These are phyloP conservation scores for Orthonevra nobilis DNA, from an alignment of 2,888 invertebrate species.

Conservation along the genomic window DNA sequence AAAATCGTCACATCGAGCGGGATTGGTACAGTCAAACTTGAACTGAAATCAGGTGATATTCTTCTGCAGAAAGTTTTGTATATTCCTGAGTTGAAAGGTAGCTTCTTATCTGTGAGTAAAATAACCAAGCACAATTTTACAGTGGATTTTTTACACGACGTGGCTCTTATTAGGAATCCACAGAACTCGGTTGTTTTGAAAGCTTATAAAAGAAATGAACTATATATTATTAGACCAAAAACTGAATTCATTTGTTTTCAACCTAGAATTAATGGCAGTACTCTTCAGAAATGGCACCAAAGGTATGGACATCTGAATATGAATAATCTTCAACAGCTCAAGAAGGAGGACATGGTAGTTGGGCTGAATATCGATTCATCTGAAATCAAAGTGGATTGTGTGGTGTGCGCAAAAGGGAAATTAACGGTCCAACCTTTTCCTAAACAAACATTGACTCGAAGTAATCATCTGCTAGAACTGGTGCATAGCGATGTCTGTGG, in stretches of 20 bases:
- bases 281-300: slow-evolving; percentile 1
- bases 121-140: slow-evolving; percentile 26
- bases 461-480: slow-evolving; percentile 24
- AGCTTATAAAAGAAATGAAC: no score
- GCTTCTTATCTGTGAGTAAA: slow-evolving; percentile 66
- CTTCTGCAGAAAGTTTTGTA: slow-evolving; percentile 56
- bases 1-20: slow-evolving; percentile 21
- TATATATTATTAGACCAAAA: no score
- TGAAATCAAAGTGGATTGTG: background rate
- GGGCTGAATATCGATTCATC: background rate
- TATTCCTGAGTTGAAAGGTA: slow-evolving; percentile 56
- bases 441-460: slow-evolving; percentile 21
- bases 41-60: slow-evolving; percentile 10
- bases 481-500: slow-evolving; percentile 33
- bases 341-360: slow-evolving; percentile 4
- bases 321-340: background rate
- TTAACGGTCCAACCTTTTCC: slow-evolving; percentile 9
- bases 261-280: slow-evolving; percentile 1
- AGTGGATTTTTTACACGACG: slow-evolving; percentile 27
- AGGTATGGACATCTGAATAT: slow-evolving; percentile 19
- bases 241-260: slow-evolving; percentile 18
- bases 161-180: slow-evolving; percentile 6
- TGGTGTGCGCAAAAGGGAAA: slow-evolving; percentile 8
- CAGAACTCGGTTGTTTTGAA: slow-evolving; percentile 14
- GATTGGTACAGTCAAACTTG: slow-evolving; percentile 8